phyloP scores from a whole-genome alignment of 2,113 vertebrate genomes.

The Melanerpes aurifrons region DNA sequence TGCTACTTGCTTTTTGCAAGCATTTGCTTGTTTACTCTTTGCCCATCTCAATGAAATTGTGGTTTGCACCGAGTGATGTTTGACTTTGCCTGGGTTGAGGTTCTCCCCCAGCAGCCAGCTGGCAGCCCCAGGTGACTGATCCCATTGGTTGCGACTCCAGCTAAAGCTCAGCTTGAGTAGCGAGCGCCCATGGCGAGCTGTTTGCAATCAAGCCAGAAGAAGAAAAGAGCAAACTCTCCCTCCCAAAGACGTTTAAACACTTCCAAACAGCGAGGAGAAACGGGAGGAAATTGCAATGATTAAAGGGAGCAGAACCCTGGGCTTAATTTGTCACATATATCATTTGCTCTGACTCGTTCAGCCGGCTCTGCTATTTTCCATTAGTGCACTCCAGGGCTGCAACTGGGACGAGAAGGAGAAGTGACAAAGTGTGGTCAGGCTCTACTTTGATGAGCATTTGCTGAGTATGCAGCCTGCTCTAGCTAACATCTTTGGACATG shows the following conservation, averaged over 20 bases:
- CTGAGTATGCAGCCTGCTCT: neutral
- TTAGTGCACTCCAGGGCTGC: slow-evolving; percentile 19
- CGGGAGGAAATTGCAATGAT: slow-evolving; percentile 61
- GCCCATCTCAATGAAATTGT: neutral
- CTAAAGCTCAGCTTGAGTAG: neutral
- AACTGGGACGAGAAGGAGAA: neutral
- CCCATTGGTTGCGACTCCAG: neutral
- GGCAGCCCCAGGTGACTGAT: neutral
- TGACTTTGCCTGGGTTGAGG: neutral
- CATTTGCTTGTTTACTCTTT: neutral
- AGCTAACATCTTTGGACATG: neutral
- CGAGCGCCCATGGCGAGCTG: neutral
- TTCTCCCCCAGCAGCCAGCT: neutral
- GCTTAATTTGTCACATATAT: slow-evolving; percentile 65
- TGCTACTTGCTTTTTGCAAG: slow-evolving; percentile 6
- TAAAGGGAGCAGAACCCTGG: slow-evolving; percentile 33
- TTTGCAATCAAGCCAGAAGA: slow-evolving; percentile 39
- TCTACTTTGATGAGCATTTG: neutral
- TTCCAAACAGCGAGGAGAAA: slow-evolving; percentile 47
- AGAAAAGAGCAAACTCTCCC: neutral
- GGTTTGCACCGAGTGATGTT: rapidly evolving
- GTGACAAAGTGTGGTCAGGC: neutral
- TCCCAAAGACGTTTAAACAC: slow-evolving; percentile 49
- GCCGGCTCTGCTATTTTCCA: slow-evolving; percentile 31
- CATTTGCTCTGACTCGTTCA: slow-evolving; percentile 3